A percentile compares a stretch with the other conserved stretches of the same genome.
Evolutionary conservation across 2,888 invertebrate species (phyloP).

Genomic region (Halocaridina rubra): DNA sequence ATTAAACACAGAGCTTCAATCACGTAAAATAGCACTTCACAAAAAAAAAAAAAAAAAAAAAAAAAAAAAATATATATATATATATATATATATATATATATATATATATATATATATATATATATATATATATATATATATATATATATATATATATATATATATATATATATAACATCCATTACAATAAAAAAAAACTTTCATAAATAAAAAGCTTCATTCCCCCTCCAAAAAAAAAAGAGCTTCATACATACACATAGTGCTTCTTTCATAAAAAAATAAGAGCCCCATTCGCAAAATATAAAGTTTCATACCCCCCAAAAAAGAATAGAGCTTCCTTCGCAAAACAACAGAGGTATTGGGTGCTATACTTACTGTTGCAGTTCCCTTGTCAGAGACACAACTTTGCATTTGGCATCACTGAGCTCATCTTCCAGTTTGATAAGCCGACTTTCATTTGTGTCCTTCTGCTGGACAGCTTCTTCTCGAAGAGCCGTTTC

Average conservation of each 20-base stretch:
- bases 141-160: no score
- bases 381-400: conserved; percentile 25
- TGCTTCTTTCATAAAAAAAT: background rate
- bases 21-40: no score
- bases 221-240: background rate
- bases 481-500: conserved; percentile 20
- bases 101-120: no score
- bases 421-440: conserved; percentile 24
- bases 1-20: no score
- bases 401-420: conserved; percentile 9
- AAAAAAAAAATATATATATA: no score
- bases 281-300: background rate
- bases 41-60: no score
- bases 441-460: background rate
- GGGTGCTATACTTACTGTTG: conserved; percentile 34
- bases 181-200: no score
- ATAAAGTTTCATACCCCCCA: background rate
- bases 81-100: no score
- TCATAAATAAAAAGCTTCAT: background rate
- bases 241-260: background rate
- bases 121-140: no score
- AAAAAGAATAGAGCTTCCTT: no score
- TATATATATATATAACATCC: no score
- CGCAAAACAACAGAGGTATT: background rate
- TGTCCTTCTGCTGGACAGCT: conserved; percentile 2